Evolutionary conservation across 53 echinoderm and acorn worm genomes (phyloP).

Genomic region (Arbacia lixula): DNA sequence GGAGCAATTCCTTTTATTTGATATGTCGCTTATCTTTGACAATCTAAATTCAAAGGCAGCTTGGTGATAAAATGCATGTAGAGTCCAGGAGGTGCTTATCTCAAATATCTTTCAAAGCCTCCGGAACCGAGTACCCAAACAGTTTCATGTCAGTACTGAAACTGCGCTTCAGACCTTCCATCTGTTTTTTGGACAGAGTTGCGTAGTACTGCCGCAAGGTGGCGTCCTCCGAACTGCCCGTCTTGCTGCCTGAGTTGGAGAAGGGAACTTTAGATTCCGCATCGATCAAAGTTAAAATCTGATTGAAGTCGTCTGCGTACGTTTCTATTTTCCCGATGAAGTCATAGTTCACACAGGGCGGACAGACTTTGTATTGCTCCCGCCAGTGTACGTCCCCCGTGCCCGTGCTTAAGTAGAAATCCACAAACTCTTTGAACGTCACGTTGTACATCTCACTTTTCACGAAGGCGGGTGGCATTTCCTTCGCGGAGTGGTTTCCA

Average conservation of each 20-base stretch:
- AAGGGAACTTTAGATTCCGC: not conserved
- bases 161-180: not conserved
- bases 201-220: conserved; percentile 31
- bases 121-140: conserved; percentile 17
- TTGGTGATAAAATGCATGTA: too few species aligned
- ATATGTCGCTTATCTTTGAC: too few species aligned
- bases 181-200: conserved; percentile 14
- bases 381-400: conserved; percentile 49
- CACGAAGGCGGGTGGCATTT: not conserved
- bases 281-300: not conserved
- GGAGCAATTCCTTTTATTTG: too few species aligned
- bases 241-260: not conserved
- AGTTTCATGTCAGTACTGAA: conserved; percentile 16
- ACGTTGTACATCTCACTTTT: conserved; percentile 23
- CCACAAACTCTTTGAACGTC: conserved; percentile 38
- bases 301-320: conserved; percentile 31
- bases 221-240: conserved; percentile 16
- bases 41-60: too few species aligned
- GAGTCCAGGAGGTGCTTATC: too few species aligned
- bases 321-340: conserved; percentile 51
- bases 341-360: conserved; percentile 52
- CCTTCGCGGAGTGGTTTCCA: conserved; percentile 11
- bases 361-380: conserved; percentile 47
- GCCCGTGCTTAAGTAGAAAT: conserved; percentile 33
- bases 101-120: too few species aligned